Base-by-base conservation (phyloP, 2,888 invertebrate species). In the Andrena bucephala region DNA sequence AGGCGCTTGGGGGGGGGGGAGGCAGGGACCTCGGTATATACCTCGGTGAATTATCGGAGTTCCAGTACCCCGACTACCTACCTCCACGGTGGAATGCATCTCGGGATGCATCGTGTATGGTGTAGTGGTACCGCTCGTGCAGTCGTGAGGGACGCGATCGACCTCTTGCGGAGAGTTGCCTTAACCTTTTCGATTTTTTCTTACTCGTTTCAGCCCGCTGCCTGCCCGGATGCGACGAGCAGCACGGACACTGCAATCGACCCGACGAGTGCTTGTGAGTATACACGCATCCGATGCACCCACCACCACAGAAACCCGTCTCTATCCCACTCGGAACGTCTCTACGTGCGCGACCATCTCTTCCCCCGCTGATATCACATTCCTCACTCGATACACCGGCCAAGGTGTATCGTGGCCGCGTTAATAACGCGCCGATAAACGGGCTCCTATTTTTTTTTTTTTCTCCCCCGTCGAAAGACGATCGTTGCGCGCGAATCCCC, bases 191-290 rank as follows among this genome's bases (percentile, higher is more conserved):
- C 83, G 78, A 85, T 87, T 90, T 91, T 94, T 91, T 94, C 92
- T 95, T 92, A 86, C 90, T 95, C 95, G 95, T 97, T 96, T 90
- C 96, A 99, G 99, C 99, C 93, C 96, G 97, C 93, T 99, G 99
- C 95, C 95, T 97, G 94, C 96, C 97, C 93, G 99, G 99, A 94
- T 99, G 99, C 95, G 97, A 98, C 95, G 95, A 96, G 90, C 96
- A 96, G 94, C 97, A 98, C 95, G 99, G 99, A 93, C 96, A 96
- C 95, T 99, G 99, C 95, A 96, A 96, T 93, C 96, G 96, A 94
- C 99, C 99, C 93, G 97, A 98, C 95, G 98, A 98, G 95, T 99
- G 99, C 98, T 96, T 96, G 98, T 99, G 96, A 98, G 98, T 98
- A 95, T 94, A 86, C 83, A 69, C 80, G 42, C 42, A 85, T 63